Base-by-base conservation (phyloP, 2,797 vertebrate genomes). In the Characodon lateralis region DNA sequence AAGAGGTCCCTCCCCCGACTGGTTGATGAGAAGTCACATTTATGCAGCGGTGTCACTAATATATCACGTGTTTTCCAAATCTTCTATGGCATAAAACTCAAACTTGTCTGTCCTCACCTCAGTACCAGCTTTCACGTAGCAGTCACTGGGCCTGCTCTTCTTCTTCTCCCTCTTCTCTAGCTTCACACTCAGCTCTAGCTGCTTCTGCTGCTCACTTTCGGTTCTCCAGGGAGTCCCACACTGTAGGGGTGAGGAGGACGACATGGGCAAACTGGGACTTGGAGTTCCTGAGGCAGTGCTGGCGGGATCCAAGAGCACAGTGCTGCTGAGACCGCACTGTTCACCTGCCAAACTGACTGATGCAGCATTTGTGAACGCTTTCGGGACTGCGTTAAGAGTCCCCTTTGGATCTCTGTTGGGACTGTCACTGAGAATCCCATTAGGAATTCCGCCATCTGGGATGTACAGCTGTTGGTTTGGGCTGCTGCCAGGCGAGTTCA, bases 161-260 rank as follows among this genome's bases (percentile, higher is more conserved):
- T 95, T 94, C 85, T 96, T 94, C 88, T 96, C 95, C 89, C 95
- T 95, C 95, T 95, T 95, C 89, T 96, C 95, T 66, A 95, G 88
- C 88, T 96, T 96, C 72, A 95, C 92, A 2, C 88, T 93, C 70
- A 95, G 91, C 83, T 96, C 95, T 76, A 95, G 95, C 82, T 93
- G 94, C 85, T 91, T 94, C 81, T 92, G 94, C 83, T 91, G 91
- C 59, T 94, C 90, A 26, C 87, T 93, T 18, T 94, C 92, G 8
- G 85, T 89, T 80, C 91, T 92, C 95, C 95, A 95, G 55, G 89
- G 88, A 84, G 92, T 77, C 72, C 87, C 87, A 51, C 92, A 90
- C 72, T 93, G 90, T 85, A 93, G 74, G 71, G 92, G 92, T 10
- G 93, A 93, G 48, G 93, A 93, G 28, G 91, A 94, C 46, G 94